Evolutionary conservation across 2,797 vertebrate genomes (phyloP).

Genomic region (Characodon lateralis): DNA sequence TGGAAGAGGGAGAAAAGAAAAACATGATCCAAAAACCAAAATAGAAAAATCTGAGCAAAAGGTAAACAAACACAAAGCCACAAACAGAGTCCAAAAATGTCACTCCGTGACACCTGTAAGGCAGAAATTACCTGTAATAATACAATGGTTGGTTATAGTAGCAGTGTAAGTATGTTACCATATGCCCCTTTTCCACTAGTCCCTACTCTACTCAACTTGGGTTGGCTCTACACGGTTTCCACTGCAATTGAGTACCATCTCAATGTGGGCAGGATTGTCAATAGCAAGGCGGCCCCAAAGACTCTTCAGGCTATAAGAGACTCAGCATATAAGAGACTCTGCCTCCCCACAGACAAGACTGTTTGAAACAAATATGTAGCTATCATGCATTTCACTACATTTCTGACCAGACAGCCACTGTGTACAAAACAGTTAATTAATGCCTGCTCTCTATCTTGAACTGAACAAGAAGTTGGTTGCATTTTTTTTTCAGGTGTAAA

Average conservation of each 20-base stretch:
- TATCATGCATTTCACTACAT: constrained; percentile 12
- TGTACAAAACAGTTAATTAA: not conserved
- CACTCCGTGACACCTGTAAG: not conserved
- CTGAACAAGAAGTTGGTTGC: not conserved
- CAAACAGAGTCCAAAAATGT: too few species aligned
- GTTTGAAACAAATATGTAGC: not conserved
- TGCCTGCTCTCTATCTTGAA: not conserved
- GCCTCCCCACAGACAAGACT: not conserved
- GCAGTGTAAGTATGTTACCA: constrained; percentile 15
- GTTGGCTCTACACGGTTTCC: too few species aligned
- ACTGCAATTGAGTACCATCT: too few species aligned
- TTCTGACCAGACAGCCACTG: not conserved
- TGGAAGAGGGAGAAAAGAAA: too few species aligned
- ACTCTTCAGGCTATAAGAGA: too few species aligned
- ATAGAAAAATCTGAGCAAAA: too few species aligned
- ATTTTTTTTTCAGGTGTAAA: not conserved
- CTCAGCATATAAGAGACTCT: not conserved
- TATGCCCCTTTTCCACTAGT: too few species aligned
- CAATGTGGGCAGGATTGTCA: too few species aligned
- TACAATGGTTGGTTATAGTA: constrained; percentile 16
- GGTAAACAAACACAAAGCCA: too few species aligned
- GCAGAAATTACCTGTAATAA: constrained; percentile 23
- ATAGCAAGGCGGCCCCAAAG: too few species aligned
- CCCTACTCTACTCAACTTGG: too few species aligned
- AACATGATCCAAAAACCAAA: too few species aligned